Base-by-base conservation (phyloP, 2,113 vertebrate genomes). In the Melanerpes aurifrons region DNA sequence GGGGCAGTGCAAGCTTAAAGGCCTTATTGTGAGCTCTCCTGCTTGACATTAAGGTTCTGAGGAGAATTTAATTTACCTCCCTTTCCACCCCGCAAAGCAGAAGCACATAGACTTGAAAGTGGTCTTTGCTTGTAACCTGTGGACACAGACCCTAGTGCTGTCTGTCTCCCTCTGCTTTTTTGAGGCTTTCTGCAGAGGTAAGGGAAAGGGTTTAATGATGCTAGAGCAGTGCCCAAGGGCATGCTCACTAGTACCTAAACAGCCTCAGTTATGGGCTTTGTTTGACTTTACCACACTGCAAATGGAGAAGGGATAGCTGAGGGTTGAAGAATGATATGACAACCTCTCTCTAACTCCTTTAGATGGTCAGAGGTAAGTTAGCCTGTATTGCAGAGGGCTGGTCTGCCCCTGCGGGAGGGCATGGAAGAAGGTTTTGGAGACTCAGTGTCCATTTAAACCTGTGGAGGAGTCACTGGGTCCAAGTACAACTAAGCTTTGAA, bases 91-190 rank as follows among this genome's bases (percentile, higher is more conserved):
- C 28, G 3, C 6, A 5, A 75, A 15, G 81, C 81, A 86, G 86
- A 77, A 86, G 76, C 66, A 57, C 19, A 67, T 64, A 3, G 69
- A 43, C 19, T 15, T 9, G 37, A 31, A 31, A 59, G 54, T 1
- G 0, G 9, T 10, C 66, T 37, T 26, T 26, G 76, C 50, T 57
- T 25, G 7, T 10, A 31, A 18, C 13, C 22, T 0, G 3, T 4
- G 8, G 64, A 20, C 31, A 7, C 0, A 12, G 58, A 18, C 15
- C 2, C 6, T 2, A 4, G 0, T 31, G 61, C 11, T 50, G 15
- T 17, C 26, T 6, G 4, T 1, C n/a, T 40, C 35, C 29, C 28
- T n/a, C 32, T 17, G 6, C 3, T 12, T 15, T 15, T 40, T 12
- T 28, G 35, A 75, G 74, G 15, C 45, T 14, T 61, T 12, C 35